phyloP scores from a whole-genome alignment of 2,113 vertebrate species.

The Corydoras maculifer region DNA sequence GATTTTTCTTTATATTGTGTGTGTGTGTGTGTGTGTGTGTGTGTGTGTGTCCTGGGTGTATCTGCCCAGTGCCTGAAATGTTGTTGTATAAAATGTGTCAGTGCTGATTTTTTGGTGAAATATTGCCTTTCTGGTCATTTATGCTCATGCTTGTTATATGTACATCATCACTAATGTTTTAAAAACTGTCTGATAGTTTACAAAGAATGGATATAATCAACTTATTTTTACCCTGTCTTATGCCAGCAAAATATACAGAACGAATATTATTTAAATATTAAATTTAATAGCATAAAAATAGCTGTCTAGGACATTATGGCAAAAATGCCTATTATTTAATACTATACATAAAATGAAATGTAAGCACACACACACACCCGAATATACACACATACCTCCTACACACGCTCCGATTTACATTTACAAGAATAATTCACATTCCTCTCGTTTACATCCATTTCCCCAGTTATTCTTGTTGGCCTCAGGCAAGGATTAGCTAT shows the following conservation, averaged over 20 bases:
- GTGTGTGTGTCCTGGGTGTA: too few relatives aligned
- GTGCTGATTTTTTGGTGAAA: too few relatives aligned
- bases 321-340: slow-evolving; percentile 23
- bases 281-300: slow-evolving; percentile 24
- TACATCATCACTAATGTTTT: slow-evolving; percentile 47
- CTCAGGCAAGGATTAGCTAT: neutral
- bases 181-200: slow-evolving; percentile 55
- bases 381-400: slow-evolving; percentile 1
- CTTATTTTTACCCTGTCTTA: slow-evolving; percentile 50
- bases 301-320: slow-evolving; percentile 3
- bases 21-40: too few relatives aligned
- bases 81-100: too few relatives aligned
- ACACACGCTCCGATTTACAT: slow-evolving; percentile 7
- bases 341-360: neutral
- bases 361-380: too few relatives aligned
- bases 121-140: too few relatives aligned
- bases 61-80: too few relatives aligned
- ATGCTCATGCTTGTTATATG: too few relatives aligned
- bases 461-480: slow-evolving; percentile 3
- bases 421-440: slow-evolving; percentile 3
- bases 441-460: neutral
- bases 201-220: slow-evolving; percentile 60
- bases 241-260: slow-evolving; percentile 32
- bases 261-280: slow-evolving; percentile 30
- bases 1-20: too few relatives aligned